Conservation (phyloP, 1,140 invertebrate species). For the Hormaphis cornu region DNA sequence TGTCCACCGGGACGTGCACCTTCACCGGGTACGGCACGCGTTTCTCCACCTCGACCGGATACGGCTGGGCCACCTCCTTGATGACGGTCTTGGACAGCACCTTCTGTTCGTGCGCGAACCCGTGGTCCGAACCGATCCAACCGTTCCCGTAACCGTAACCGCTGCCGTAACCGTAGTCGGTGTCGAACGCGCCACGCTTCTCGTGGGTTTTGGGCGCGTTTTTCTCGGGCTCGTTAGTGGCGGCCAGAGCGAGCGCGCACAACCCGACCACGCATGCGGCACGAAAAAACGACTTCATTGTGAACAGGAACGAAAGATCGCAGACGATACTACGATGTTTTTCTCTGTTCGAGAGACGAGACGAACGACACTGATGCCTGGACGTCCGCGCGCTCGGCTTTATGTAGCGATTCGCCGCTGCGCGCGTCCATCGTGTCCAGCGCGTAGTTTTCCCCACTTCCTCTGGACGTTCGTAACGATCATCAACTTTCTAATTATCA, state of each 20-base stretch:
- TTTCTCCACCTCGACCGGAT: constrained; percentile 48
- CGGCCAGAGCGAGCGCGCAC: neutral
- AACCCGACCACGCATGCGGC: neutral
- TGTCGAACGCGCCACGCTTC: constrained; percentile 38
- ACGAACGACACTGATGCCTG: too few relatives aligned
- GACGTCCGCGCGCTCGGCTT: too few relatives aligned
- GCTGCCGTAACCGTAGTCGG: constrained; percentile 43
- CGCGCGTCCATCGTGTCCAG: too few relatives aligned
- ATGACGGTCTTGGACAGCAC: constrained; percentile 35
- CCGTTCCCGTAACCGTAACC: constrained; percentile 43
- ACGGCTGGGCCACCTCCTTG: constrained; percentile 37
- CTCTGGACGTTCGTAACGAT: too few relatives aligned
- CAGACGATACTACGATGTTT: too few relatives aligned
- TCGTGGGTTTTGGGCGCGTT: neutral
- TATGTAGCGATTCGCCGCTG: too few relatives aligned
- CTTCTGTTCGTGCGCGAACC: constrained; percentile 36
- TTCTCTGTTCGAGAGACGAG: too few relatives aligned
- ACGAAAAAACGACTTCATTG: neutral
- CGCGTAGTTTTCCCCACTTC: too few relatives aligned
- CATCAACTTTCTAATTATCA: too few relatives aligned
- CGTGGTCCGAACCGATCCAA: constrained; percentile 44
- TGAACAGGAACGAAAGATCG: too few relatives aligned
- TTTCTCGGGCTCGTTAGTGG: neutral
- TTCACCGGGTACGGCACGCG: constrained; percentile 50
- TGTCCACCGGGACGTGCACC: constrained; percentile 40